Conservation (phyloP, 2,113 vertebrate genomes). For the Dermatemys mawii region DNA sequence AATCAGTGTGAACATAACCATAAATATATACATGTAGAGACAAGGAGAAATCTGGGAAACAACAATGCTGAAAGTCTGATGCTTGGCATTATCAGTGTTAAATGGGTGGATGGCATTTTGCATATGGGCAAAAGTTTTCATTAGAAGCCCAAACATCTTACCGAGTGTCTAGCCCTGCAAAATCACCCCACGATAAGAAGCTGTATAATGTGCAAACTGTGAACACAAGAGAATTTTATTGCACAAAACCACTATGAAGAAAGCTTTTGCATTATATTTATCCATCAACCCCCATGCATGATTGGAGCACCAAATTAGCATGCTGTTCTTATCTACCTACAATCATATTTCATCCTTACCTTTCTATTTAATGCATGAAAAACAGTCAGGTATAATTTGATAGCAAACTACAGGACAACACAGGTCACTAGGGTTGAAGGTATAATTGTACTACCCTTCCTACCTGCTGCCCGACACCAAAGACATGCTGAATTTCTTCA, state of each 20-base stretch:
- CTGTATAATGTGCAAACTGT: neutral
- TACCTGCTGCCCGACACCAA: neutral
- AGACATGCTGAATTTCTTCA: neutral
- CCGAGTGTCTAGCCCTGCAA: neutral
- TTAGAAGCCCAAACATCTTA: neutral
- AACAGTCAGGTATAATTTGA: neutral
- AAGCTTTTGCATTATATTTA: neutral
- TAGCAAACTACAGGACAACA: neutral
- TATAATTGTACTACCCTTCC: neutral
- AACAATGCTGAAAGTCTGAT: neutral
- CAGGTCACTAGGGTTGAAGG: neutral
- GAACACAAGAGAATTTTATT: neutral
- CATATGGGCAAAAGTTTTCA: neutral
- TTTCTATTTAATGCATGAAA: neutral
- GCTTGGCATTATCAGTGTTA: neutral
- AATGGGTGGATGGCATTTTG: neutral
- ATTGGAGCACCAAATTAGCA: neutral
- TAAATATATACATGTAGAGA: neutral
- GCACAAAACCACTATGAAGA: neutral
- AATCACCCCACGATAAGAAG: neutral
- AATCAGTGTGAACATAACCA: neutral
- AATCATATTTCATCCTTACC: neutral
- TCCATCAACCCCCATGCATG: accelerated
- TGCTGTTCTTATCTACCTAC: neutral
- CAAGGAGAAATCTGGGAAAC: neutral